Evolutionary conservation across 1,140 invertebrate genomes (phyloP).

Genomic region (Brachionus rotundiformis): DNA sequence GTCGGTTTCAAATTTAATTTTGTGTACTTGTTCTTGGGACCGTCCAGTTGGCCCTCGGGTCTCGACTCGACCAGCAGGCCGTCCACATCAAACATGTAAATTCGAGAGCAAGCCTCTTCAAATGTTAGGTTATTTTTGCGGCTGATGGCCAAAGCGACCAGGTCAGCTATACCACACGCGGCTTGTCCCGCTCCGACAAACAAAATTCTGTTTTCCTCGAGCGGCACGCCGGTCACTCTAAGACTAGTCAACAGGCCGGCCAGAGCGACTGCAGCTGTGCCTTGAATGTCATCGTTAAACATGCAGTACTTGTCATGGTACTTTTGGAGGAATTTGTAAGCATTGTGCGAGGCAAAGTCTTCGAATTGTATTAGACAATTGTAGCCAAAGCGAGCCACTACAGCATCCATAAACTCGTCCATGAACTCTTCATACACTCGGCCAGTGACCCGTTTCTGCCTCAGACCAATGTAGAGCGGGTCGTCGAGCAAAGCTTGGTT

Average conservation of each 20-base stretch:
- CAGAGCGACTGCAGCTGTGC: slow-evolving; percentile 63
- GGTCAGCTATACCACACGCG: slow-evolving; percentile 62
- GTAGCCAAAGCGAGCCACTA: slow-evolving; percentile 73
- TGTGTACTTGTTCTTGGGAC: slow-evolving; percentile 60
- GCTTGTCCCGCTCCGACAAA: slow-evolving; percentile 65
- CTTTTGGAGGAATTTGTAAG: slow-evolving; percentile 63
- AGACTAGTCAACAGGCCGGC: slow-evolving; percentile 60
- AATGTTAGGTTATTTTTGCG: slow-evolving; percentile 56
- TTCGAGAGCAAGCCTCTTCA: slow-evolving; percentile 58
- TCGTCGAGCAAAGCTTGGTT: slow-evolving; percentile 78
- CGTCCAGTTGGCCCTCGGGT: slow-evolving; percentile 59
- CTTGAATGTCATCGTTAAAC: slow-evolving; percentile 66
- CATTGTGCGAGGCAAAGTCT: slow-evolving; percentile 65
- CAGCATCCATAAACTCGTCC: slow-evolving; percentile 96
- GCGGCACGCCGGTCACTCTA: slow-evolving; percentile 58
- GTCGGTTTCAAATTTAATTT: slow-evolving; percentile 56
- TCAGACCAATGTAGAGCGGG: slow-evolving; percentile 89
- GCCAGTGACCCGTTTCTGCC: slow-evolving; percentile 81
- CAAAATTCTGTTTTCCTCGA: slow-evolving; percentile 61
- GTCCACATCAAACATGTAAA: slow-evolving; percentile 63
- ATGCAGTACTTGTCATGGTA: slow-evolving; percentile 62
- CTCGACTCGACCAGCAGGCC: slow-evolving; percentile 62
- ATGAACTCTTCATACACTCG: slow-evolving; percentile 88
- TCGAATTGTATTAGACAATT: slow-evolving; percentile 64
- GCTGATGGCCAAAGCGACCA: slow-evolving; percentile 60